A percentile compares a stretch with the other conserved stretches of the same genome.
phyloP scores from a whole-genome alignment of 1,140 invertebrate genomes.

The Stegodyphus mimosarum region DNA sequence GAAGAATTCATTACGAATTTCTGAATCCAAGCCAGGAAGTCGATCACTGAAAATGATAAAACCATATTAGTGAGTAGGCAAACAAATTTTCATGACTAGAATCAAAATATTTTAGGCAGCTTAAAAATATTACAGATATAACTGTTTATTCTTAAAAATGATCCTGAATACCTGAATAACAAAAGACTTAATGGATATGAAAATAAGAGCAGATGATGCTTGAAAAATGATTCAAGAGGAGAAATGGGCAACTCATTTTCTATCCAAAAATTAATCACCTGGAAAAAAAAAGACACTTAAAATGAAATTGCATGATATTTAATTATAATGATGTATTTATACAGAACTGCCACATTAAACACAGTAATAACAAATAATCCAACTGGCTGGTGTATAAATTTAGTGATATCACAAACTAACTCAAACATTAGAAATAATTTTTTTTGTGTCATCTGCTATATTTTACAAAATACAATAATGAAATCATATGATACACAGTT shows the following conservation, averaged over 20 bases:
- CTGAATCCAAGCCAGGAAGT: neutral
- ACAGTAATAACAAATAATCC: no score
- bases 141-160: neutral
- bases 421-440: no score
- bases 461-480: no score
- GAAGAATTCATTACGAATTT: constrained; percentile 31
- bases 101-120: neutral
- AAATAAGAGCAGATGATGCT: constrained; percentile 29
- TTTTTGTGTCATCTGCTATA: no score
- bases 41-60: neutral
- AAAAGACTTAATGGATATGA: constrained; percentile 45
- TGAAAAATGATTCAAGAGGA: constrained; percentile 44
- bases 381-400: no score
- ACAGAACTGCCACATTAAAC: no score
- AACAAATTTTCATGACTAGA: neutral
- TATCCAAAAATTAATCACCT: constrained; percentile 54
- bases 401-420: no score
- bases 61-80: neutral
- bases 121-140: neutral
- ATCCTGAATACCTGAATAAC: constrained; percentile 35
- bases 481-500: no score
- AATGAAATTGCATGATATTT: neutral
- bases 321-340: no score
- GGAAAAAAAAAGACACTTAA: neutral
- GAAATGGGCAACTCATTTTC: constrained; percentile 26